Base-by-base conservation (phyloP, 2,888 invertebrate species). In the Troides helena region DNA sequence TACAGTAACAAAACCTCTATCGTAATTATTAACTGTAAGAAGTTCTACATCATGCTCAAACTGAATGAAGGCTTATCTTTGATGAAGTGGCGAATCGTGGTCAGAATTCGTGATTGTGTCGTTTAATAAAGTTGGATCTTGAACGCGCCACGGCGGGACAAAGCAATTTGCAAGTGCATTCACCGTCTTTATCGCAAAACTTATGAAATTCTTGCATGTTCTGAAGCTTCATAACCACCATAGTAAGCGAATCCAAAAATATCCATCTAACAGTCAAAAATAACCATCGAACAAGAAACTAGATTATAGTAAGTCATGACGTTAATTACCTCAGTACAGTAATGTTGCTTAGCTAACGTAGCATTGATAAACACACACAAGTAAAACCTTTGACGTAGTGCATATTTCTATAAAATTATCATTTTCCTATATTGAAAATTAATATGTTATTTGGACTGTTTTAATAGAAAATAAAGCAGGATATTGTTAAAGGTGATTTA, bases 101-200 rank as follows among this genome's bases (percentile, higher is more conserved):
- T 76, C 79, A 75, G 83, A 83, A 83, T 83, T 89, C 90, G 89
- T 90, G 89, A 88, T 87, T 79, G 80, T 80, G 84, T 85, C 84
- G 84, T 87, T 86, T 85, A 85, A 85, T 85, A 86, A 84, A 85
- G 80, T 83, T 82, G 82, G 77, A 79, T 80, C 77, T 81, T 76
- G 76, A 76, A 84, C 85, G 84, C 81, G 82, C 83, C 77, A 79
- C 78, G 76, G 77, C 77, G 76, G 79, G 77, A 78, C 78, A 79
- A 79, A 77, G 79, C 79, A 81, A 81, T 80, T 84, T 77, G 80
- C 84, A 80, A 85, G 83, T 84, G 84, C 83, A 86, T 83, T 88
- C 84, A 81, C 84, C 81, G 81, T 81, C 76, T 76, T 78, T 43
- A 63, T 30, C n/a, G 17, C 77, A 75, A 76, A 77, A 80, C 72